Evolutionary conservation across 2,888 invertebrate genomes (phyloP), one percentile per base, ranked within the genome.

Genomic region (Polymixis lichenea): DNA sequence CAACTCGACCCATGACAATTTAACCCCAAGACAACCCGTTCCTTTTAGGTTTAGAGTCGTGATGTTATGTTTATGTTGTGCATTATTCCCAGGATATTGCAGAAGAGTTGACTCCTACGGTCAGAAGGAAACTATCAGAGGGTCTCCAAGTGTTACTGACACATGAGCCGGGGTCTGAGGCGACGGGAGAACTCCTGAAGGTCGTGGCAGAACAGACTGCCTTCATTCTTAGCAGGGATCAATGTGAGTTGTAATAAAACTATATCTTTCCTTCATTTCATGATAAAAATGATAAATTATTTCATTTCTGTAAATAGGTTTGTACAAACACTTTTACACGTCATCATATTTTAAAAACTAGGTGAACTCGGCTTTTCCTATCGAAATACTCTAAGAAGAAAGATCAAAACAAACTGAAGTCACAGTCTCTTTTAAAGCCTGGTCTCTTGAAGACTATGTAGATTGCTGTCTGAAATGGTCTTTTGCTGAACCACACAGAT

Each of bases 141-240:
- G 51, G 86, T 64, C 76, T 88, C 0, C 72, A 78, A 49, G 55
- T 77, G 1, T 22, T 84, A 15, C 86, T 91, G 2, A 83, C 90
- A 84, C 64, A 93, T 8, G 89, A 91, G 11, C 86, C 93, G 0
- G 75, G 91, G 0, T 70, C 92, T 0, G 85, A 90, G 25, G 53
- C 83, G 22, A 90, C 93, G 0, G 66, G 91, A 0, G 77, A 81
- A 19, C 76, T 90, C 15, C 91, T 92, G 28, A 88, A 92, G 3
- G 49, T 88, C 0, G 85, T 88, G 0, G 88, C 83, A 0, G 79
- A 94, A 51, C 86, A 88, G 11, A 78, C 87, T 6, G n/a, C 92
- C 0, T 70, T 91, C 15, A 84, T 88, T 5, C 82, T 94, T 0
- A 78, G 90, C 11, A 87, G 85, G 55, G 85, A 88, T 49, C 86